Conservation (phyloP, 2,888 invertebrate species). For the Nudaria mundana region DNA sequence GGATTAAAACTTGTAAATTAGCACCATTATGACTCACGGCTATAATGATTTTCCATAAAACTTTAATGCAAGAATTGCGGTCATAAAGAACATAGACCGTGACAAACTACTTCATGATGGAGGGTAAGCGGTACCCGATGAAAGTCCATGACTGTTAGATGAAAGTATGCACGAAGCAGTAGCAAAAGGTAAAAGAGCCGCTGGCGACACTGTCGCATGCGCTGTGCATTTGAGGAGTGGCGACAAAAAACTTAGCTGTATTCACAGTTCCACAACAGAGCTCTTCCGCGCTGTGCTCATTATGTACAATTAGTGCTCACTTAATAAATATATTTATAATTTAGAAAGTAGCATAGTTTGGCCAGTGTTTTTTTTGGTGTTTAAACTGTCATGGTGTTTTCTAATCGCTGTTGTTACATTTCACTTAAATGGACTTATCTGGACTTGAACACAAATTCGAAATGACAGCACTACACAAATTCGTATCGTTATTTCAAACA, state of each 20-base stretch:
- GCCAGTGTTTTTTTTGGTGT: slow-evolving; percentile 14
- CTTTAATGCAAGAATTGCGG: too few relatives aligned
- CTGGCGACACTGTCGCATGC: slow-evolving; percentile 45
- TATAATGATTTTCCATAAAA: too few relatives aligned
- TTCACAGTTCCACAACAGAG: slow-evolving; percentile 33
- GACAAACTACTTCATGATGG: slow-evolving; percentile 22
- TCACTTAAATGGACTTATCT: not conserved
- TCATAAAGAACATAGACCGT: slow-evolving; percentile 30
- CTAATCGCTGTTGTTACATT: slow-evolving; percentile 10
- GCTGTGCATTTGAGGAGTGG: slow-evolving; percentile 47
- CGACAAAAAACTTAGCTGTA: slow-evolving; percentile 44
- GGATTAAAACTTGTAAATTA: too few relatives aligned
- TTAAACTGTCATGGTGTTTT: slow-evolving; percentile 19
- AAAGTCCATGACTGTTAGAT: slow-evolving; percentile 50
- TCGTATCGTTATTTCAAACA: slow-evolving; percentile 82
- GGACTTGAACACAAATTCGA: slow-evolving; percentile 13
- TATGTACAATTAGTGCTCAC: slow-evolving; percentile 33
- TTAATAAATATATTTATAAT: slow-evolving; percentile 21
- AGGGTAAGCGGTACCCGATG: slow-evolving; percentile 38
- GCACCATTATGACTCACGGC: too few relatives aligned
- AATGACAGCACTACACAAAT: slow-evolving; percentile 83
- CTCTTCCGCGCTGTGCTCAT: slow-evolving; percentile 38
- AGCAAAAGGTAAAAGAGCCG: slow-evolving; percentile 57
- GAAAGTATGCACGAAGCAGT: slow-evolving; percentile 52
- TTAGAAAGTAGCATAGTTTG: slow-evolving; percentile 19